These are phyloP conservation scores for Porites divaricata DNA, from an alignment of 92 coral and sea anemone genomes.

Conservation along the genomic window DNA sequence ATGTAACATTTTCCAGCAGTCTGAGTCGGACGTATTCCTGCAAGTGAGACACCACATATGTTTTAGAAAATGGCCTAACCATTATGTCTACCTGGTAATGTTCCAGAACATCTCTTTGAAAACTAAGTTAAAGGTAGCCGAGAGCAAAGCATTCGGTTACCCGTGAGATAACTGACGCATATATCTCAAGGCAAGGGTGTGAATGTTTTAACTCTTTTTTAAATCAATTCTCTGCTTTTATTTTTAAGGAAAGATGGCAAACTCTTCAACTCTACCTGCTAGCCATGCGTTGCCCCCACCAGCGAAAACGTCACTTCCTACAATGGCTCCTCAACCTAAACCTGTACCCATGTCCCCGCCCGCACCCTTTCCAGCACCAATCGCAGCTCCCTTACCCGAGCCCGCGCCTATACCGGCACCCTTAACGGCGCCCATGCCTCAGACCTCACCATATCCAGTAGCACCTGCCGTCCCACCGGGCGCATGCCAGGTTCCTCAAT, in stretches of 20 bases:
- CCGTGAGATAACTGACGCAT: too few relatives aligned
- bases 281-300: background rate
- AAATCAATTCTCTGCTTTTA: background rate
- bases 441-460: background rate
- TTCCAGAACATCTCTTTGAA: too few relatives aligned
- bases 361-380: background rate
- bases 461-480: constrained; percentile 15
- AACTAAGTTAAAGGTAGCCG: too few relatives aligned
- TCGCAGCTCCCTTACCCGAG: background rate
- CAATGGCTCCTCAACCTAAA: too few relatives aligned
- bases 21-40: too few relatives aligned
- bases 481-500: constrained; percentile 50
- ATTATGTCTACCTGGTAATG: too few relatives aligned
- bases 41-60: too few relatives aligned
- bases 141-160: too few relatives aligned
- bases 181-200: too few relatives aligned
- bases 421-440: background rate
- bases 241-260: background rate
- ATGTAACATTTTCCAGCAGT: too few relatives aligned
- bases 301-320: background rate
- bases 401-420: background rate
- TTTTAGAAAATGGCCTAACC: too few relatives aligned
- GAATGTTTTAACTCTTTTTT: too few relatives aligned
- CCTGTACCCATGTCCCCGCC: background rate
- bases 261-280: background rate